Percentiles rank a stretch among this genome's conserved stretches.
These are phyloP conservation scores for Phalacrocorax pelagicus DNA, from an alignment of 2,113 vertebrate species.

Conservation along the genomic window DNA sequence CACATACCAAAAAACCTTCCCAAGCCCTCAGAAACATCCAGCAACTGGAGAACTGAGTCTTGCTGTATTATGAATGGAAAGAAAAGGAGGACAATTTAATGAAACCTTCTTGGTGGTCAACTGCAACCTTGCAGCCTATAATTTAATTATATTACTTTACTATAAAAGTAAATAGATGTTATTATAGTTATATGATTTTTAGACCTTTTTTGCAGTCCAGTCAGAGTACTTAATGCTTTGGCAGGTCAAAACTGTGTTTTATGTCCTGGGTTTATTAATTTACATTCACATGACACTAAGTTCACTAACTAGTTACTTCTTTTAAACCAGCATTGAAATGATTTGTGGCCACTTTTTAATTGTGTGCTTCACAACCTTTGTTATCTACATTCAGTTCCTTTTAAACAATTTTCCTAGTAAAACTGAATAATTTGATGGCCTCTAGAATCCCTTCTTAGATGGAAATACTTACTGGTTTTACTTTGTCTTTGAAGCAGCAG, in stretches of 20 bases:
- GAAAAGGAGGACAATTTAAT: not conserved
- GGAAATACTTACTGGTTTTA: not conserved
- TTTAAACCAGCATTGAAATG: not conserved
- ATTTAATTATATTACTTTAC: not conserved
- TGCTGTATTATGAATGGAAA: not conserved
- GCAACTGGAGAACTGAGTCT: not conserved
- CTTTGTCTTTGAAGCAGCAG: not conserved
- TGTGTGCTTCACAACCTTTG: not conserved
- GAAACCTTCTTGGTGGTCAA: not conserved
- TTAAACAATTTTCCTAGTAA: not conserved
- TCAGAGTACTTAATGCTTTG: not conserved
- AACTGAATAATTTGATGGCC: not conserved
- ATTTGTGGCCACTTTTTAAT: not conserved
- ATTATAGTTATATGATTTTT: not conserved
- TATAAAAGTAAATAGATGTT: not conserved
- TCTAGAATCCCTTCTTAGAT: not conserved
- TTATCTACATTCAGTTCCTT: not conserved
- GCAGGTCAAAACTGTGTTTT: not conserved
- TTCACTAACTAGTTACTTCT: not conserved
- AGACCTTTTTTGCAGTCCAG: not conserved
- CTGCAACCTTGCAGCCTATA: not conserved
- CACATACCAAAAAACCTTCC: not conserved
- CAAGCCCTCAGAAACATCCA: not conserved
- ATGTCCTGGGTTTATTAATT: not conserved
- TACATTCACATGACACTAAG: not conserved